A percentile compares a stretch with the other conserved stretches of the same genome.
These are phyloP conservation scores for Phaonia tiefii DNA, from an alignment of 2,888 invertebrate genomes.

Conservation along the genomic window DNA sequence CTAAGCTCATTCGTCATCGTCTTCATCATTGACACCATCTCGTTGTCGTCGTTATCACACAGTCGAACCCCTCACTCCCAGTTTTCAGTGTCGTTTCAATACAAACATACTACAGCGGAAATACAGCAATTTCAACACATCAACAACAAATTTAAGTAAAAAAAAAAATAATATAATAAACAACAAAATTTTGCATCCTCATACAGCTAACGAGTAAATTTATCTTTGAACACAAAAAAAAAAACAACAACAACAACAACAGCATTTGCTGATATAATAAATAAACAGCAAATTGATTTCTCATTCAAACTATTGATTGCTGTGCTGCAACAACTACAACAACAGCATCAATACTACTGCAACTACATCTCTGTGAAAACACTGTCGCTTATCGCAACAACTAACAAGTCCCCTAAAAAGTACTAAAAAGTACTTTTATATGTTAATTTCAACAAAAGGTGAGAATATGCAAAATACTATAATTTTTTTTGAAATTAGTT, in stretches of 20 bases:
- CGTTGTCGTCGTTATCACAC: not conserved
- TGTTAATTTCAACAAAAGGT: constrained; percentile 47
- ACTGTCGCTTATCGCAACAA: not conserved
- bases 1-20: no score
- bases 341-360: not conserved
- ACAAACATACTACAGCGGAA: constrained; percentile 56
- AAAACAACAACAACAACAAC: constrained; percentile 13
- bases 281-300: not conserved
- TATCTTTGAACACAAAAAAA: no score
- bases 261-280: not conserved
- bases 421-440: constrained; percentile 14
- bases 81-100: constrained; percentile 14
- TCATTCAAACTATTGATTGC: constrained; percentile 19
- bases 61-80: not conserved
- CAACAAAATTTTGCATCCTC: not conserved
- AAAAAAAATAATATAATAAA: constrained; percentile 19
- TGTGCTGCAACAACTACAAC: constrained; percentile 20
- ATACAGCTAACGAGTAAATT: no score
- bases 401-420: constrained; percentile 17
- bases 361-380: not conserved
- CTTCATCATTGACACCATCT: no score
- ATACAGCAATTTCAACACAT: constrained; percentile 61
- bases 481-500: no score
- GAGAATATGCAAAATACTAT: no score
- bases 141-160: constrained; percentile 33